Evolutionary conservation across 37 sponge, comb jelly and placozoan genomes (phyloP), one percentile per base, ranked within the genome.

Genomic region (Haliclona indistincta): DNA sequence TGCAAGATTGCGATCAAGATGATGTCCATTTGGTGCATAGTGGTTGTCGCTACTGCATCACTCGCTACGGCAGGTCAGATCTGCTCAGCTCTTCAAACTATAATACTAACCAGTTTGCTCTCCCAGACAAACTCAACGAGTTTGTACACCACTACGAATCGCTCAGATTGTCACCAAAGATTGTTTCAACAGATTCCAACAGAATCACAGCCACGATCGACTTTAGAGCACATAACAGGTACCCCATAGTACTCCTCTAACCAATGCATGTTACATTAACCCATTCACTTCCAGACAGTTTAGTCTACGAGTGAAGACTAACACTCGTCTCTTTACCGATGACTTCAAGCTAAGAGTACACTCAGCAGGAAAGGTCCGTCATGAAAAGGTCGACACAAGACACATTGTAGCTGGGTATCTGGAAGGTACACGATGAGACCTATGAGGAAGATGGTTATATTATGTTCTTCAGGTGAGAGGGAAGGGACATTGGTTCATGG

Each of bases 211-310:
- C 84, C 2, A 60, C 22, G 8, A 39, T 76, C 40, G 10, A 68
- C 70, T 84, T 84, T 38, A 63, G 26, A 35, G 77, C 84, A 49
- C 77, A 84, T 70, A 64, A 71, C 43, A 84, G 77, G 84, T 76
- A 29, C 4, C 25, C 2, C 1, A 38, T 30, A 7, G 43, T 10
- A 15, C 5, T 38, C 17, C 3, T 35, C 6, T 40, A 19, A 73
- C 28, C 25, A 13, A 6, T 58, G 6, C 33, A 38, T 60, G 44
- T 22, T 4, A 39, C 42, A 35, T 8, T 70, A 4, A 32, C 32
- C 17, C 5, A 42, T 41, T 39, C 34, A 13, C n/a, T 26, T 42
- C 4, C 54, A 85, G 85, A 30, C 54, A 71, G 2, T 85, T 85
- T 53, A 44, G 43, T 13, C 43, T 85, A 8, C 56, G 53, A 22